Base-by-base conservation (phyloP, 2,888 invertebrate genomes). In the Liopterus haemorrhoidalis region DNA sequence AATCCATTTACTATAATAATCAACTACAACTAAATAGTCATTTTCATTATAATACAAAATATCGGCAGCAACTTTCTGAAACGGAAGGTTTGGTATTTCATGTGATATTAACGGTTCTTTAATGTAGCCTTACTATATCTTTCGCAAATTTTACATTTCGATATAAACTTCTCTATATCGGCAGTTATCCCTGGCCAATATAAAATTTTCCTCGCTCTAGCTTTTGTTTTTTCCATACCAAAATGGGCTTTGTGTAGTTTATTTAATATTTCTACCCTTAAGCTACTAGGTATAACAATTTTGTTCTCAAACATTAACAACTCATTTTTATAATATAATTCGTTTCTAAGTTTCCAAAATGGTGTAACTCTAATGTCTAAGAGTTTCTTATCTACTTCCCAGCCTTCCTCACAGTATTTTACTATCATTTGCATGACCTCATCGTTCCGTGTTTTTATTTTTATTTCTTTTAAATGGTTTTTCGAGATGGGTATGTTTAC, bases 151-250 rank as follows among this genome's bases (percentile, higher is more conserved):
- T 35, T 36, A 25, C 42, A 42, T 3, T n/a, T 11, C 27, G 25
- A 25, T 21, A 42, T 16, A 18, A 11, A 27, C 5, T 28, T 25
- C 35, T 48, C 31, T 30, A 54, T 54, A 32, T 54, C 51, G 19
- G 5, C 12, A 6, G 48, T 41, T 41, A 54, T 51, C 6, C 44
- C 40, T 5, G 48, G 46, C 51, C 49, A 52, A 33, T 36, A 51
- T 4, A 53, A 38, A 20, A 49, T 15, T 27, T 46, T 14, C 11
- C 49, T 28, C 5, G 49, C 53, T 41, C 50, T 24, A 8, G 35
- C 41, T 40, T 48, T 44, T 19, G 38, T 46, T 41, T 52, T 52
- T 24, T 41, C 38, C 11, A 52, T 48, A n/a, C 52, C 50, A 19
- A 49, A 38, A 31, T 54, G 54, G 5, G 39, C 38, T 22, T 31